A percentile compares a stretch with the other conserved stretches of the same genome.
Conservation (phyloP, 1,140 invertebrate species). For the Cepaea nemoralis region DNA sequence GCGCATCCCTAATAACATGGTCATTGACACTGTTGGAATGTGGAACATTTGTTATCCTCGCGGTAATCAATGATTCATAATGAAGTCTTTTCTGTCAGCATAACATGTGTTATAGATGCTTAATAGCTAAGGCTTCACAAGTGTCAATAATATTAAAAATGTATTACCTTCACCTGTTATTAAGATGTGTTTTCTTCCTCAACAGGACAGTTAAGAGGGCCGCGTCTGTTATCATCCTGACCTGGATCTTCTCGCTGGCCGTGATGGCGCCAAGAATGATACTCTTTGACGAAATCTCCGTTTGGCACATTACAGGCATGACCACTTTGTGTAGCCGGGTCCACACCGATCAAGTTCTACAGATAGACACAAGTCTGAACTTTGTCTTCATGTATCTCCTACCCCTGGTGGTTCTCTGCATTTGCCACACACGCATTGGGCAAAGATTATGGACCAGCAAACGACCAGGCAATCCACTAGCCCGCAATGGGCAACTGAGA, state of each 20-base stretch:
- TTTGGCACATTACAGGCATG: slow-evolving; percentile 29
- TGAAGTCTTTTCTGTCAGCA: too few species aligned
- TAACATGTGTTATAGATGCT: too few species aligned
- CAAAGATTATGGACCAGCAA: slow-evolving; percentile 48
- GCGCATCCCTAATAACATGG: too few species aligned
- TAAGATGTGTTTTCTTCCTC: slow-evolving; percentile 4
- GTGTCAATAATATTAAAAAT: too few species aligned
- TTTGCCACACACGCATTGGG: slow-evolving; percentile 58
- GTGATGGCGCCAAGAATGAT: slow-evolving; percentile 45
- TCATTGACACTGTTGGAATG: too few species aligned
- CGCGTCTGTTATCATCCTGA: slow-evolving; percentile 40
- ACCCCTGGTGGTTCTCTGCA: slow-evolving; percentile 49
- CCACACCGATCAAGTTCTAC: background rate
- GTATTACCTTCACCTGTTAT: too few species aligned
- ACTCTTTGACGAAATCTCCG: slow-evolving; percentile 34
- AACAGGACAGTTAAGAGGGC: slow-evolving; percentile 52
- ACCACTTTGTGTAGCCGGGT: slow-evolving; percentile 28
- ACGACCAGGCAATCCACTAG: slow-evolving; percentile 26
- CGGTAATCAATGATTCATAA: too few species aligned
- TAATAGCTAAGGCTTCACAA: too few species aligned
- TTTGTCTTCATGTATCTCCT: slow-evolving; percentile 53
- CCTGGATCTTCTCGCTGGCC: slow-evolving; percentile 52
- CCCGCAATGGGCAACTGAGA: slow-evolving; percentile 27
- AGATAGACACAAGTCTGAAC: slow-evolving; percentile 48
- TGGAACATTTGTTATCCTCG: too few species aligned